Evolutionary conservation across 2,888 invertebrate species (phyloP).

Genomic region (Brachypterus glaber): DNA sequence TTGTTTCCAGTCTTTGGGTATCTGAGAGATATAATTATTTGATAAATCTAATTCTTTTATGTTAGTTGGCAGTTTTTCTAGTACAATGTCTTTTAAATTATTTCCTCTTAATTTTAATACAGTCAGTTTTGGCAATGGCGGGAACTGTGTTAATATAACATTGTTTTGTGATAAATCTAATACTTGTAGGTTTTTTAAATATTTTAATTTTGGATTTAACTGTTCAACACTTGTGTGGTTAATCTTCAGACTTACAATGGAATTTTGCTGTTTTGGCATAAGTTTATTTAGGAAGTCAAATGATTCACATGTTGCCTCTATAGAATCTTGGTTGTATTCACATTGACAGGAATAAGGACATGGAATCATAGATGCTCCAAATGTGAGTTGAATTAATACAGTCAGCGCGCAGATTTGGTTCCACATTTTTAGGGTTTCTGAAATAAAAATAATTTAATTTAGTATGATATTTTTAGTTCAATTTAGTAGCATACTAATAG

Average conservation of each 20-base stretch:
- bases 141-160: slow-evolving; percentile 23
- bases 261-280: slow-evolving; percentile 29
- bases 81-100: slow-evolving; percentile 29
- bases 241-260: slow-evolving; percentile 30
- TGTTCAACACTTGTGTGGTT: slow-evolving; percentile 28
- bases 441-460: too few species aligned
- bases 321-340: slow-evolving; percentile 54
- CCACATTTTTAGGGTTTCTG: too few species aligned
- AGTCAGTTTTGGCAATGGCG: slow-evolving; percentile 30
- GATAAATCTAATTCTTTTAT: slow-evolving; percentile 49
- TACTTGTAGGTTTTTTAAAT: slow-evolving; percentile 30
- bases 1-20: slow-evolving; percentile 45
- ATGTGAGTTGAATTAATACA: slow-evolving; percentile 16
- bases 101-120: slow-evolving; percentile 32
- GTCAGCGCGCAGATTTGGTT: too few species aligned
- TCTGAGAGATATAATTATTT: slow-evolving; percentile 51
- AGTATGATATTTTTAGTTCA: too few species aligned
- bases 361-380: slow-evolving; percentile 31
- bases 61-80: slow-evolving; percentile 31
- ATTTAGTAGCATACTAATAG: too few species aligned
- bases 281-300: slow-evolving; percentile 67
- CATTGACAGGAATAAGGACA: slow-evolving; percentile 50
- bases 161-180: slow-evolving; percentile 34
- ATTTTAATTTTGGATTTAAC: slow-evolving; percentile 33
- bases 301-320: slow-evolving; percentile 54